phyloP scores from a whole-genome alignment of 2,888 invertebrate genomes.

The Dryocosmus kuriphilus region DNA sequence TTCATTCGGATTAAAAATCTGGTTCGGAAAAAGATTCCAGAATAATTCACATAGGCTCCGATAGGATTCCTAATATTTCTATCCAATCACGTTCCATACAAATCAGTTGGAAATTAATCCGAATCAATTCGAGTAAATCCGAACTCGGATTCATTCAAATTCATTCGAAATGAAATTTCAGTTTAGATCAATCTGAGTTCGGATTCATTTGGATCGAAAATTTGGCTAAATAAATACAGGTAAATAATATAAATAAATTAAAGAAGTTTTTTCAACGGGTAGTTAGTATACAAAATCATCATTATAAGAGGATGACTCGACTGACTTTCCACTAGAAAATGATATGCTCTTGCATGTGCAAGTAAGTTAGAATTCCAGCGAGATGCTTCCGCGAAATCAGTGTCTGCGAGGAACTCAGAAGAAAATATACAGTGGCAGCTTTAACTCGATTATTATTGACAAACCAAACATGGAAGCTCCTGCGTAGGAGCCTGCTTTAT shows the following conservation, averaged over 20 bases:
- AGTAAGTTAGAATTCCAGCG: slow-evolving; percentile 18
- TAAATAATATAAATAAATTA: neutral
- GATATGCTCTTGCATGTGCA: slow-evolving; percentile 30
- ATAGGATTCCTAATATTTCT: no score
- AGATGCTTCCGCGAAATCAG: slow-evolving; percentile 33
- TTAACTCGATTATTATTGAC: slow-evolving; percentile 58
- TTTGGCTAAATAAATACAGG: no score
- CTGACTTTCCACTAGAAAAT: slow-evolving; percentile 14
- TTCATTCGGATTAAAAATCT: no score
- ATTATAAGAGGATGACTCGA: neutral
- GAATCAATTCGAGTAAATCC: no score
- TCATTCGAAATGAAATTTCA: no score
- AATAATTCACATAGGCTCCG: no score
- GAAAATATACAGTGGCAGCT: slow-evolving; percentile 60
- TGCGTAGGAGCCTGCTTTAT: neutral
- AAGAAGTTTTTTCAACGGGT: neutral
- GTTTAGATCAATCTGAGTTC: no score
- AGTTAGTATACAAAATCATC: neutral
- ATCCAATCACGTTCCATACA: no score
- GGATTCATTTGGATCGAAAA: no score
- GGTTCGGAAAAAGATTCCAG: no score
- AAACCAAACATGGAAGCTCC: slow-evolving; percentile 54
- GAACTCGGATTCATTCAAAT: no score
- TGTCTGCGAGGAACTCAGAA: slow-evolving; percentile 42
- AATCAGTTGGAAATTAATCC: no score